A percentile compares a stretch with the other conserved stretches of the same genome.
These are phyloP conservation scores for Zeus faber DNA, from an alignment of 2,113 vertebrate genomes.

Conservation along the genomic window DNA sequence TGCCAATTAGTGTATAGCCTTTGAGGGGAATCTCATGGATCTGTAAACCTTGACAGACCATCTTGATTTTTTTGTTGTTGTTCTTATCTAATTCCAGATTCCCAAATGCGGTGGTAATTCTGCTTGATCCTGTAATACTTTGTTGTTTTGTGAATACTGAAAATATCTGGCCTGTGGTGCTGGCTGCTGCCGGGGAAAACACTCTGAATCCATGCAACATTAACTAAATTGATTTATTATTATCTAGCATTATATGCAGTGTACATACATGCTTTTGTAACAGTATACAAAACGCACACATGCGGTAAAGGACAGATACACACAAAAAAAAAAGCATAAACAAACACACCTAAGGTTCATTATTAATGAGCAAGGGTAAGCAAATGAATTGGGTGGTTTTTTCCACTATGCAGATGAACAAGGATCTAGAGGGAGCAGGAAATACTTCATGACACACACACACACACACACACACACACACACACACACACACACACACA, in stretches of 20 bases:
- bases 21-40: slow-evolving; percentile 45
- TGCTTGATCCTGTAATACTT: not conserved
- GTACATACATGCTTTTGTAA: not conserved
- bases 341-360: slow-evolving; percentile 23
- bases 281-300: slow-evolving; percentile 12
- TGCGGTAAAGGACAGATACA: not conserved
- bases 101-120: not conserved
- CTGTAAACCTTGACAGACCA: slow-evolving; percentile 44
- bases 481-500: slow-evolving; percentile 1
- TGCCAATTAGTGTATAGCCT: slow-evolving; percentile 33
- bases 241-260: not conserved
- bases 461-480: not conserved
- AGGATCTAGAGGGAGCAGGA: slow-evolving; percentile 40
- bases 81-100: slow-evolving; percentile 2
- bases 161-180: slow-evolving; percentile 4
- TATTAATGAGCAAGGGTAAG: slow-evolving; percentile 42
- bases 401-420: slow-evolving; percentile 41
- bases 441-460: slow-evolving; percentile 38
- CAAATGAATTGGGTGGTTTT: slow-evolving; percentile 46
- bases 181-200: not conserved
- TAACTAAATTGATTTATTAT: slow-evolving; percentile 29
- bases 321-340: not conserved
- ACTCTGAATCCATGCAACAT: not conserved
- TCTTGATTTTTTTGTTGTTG: slow-evolving; percentile 52
- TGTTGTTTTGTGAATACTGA: not conserved